phyloP scores from a whole-genome alignment of 2,113 vertebrate genomes.

The Hemiscyllium ocellatum region DNA sequence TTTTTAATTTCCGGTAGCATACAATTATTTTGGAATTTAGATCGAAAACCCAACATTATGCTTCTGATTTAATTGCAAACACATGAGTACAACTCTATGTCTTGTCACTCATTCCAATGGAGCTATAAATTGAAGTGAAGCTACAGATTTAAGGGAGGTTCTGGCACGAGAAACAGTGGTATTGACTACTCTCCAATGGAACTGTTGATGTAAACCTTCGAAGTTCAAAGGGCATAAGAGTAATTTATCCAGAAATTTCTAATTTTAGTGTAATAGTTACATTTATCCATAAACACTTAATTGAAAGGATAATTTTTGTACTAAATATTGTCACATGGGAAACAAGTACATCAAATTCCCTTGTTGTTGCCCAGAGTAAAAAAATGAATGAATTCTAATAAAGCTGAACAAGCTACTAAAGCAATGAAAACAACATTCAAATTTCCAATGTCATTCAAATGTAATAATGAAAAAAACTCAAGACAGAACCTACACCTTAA shows the following conservation, averaged over 20 bases:
- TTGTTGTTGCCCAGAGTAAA: neutral
- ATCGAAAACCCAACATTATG: neutral
- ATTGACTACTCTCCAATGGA: neutral
- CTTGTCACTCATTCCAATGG: neutral
- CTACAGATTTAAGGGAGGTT: neutral
- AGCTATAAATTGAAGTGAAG: neutral
- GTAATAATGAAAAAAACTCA: too few relatives aligned
- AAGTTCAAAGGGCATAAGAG: neutral
- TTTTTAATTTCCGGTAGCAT: neutral
- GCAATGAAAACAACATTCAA: too few relatives aligned
- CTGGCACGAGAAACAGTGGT: neutral
- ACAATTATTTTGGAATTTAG: neutral
- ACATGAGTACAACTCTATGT: neutral
- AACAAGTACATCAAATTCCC: neutral
- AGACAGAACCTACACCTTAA: too few relatives aligned
- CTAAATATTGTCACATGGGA: neutral
- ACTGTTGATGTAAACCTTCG: neutral
- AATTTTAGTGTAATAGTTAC: neutral
- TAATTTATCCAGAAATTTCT: neutral
- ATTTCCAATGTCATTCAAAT: too few relatives aligned
- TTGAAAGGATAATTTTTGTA: neutral
- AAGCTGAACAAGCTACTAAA: neutral
- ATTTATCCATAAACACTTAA: neutral
- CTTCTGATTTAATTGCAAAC: neutral
- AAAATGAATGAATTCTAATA: neutral